Evolutionary conservation across 1,140 invertebrate genomes (phyloP).

Genomic region (Caenorhabditis latens): DNA sequence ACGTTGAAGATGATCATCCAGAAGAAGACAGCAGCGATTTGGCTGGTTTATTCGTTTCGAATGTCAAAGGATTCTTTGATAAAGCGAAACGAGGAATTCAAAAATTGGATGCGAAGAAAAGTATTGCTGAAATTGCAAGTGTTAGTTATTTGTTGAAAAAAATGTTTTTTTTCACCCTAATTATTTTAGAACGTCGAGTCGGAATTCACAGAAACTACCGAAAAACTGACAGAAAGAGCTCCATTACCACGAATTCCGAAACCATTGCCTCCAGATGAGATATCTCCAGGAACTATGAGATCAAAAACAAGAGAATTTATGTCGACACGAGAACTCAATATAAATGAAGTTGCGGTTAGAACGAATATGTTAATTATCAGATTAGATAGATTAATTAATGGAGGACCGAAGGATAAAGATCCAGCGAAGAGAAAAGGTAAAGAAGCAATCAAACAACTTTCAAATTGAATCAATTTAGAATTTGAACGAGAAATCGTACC

Average conservation of each 20-base stretch:
- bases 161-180: not conserved
- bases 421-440: constrained; percentile 86
- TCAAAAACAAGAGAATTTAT: constrained; percentile 81
- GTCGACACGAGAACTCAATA: constrained; percentile 82
- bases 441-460: not conserved
- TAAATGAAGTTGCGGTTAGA: constrained; percentile 91
- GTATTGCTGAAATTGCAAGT: constrained; percentile 47
- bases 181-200: constrained; percentile 10
- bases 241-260: constrained; percentile 25
- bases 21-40: constrained; percentile 52
- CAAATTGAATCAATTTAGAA: constrained; percentile 78
- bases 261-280: constrained; percentile 36
- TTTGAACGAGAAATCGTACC: constrained; percentile 87
- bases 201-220: constrained; percentile 1
- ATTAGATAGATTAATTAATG: constrained; percentile 89
- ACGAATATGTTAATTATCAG: constrained; percentile 95
- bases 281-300: constrained; percentile 1
- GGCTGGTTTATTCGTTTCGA: constrained; percentile 47
- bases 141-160: not conserved
- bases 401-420: constrained; percentile 84
- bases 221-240: constrained; percentile 23
- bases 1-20: constrained; percentile 56
- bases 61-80: constrained; percentile 58
- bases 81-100: constrained; percentile 54
- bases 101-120: constrained; percentile 42